Base-by-base conservation (phyloP, 2,888 invertebrate species). In the Galeruca laticollis region DNA sequence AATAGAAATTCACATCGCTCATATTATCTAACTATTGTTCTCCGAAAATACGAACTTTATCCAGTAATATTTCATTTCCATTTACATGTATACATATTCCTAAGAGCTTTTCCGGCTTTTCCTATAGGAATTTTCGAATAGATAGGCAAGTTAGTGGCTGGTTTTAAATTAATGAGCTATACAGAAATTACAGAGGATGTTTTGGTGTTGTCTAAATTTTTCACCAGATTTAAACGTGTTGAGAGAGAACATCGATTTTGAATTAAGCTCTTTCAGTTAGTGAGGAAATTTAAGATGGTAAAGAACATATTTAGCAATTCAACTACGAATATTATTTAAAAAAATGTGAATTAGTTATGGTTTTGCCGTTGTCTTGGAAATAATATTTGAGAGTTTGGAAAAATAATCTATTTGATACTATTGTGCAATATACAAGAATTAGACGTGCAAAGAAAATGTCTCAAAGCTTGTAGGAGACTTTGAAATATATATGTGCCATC, bases 81-180 rank as follows among this genome's bases (percentile, higher is more conserved):
- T 59, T 65, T 65, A 59, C 65, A 65, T 65, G 65, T 65, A 65
- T 56, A 56, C 47, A 49, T 54, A 63, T 65, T 65, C 65, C 65
- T 18, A 31, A 11, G 65, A 49, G 65, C 59, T 49, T 65, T 65
- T 49, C 37, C 33, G 47, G 49, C 65, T 33, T 65, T 59, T 65
- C 65, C 65, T 65, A 13, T 57, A 65, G 59, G 65, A 65, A 49
- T 65, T 65, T 65, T 57, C 57, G 15, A 47, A 47, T 26, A 59
- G 65, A 65, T 65, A 65, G 47, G 49, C 65, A 59, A 65, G 65
- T 57, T 65, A 59, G 65, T 49, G 51, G 65, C 65, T 20, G 20
- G 65, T 35, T 65, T 20, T 18, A 35, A 65, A 65, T 65, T 65
- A 59, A 65, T 65, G 49, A 31, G 20, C 43, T 35, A 43, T 6